A percentile compares a stretch with the other conserved stretches of the same genome.
Conservation (phyloP, 2,888 invertebrate species). For the Gymnocheta viridis region DNA sequence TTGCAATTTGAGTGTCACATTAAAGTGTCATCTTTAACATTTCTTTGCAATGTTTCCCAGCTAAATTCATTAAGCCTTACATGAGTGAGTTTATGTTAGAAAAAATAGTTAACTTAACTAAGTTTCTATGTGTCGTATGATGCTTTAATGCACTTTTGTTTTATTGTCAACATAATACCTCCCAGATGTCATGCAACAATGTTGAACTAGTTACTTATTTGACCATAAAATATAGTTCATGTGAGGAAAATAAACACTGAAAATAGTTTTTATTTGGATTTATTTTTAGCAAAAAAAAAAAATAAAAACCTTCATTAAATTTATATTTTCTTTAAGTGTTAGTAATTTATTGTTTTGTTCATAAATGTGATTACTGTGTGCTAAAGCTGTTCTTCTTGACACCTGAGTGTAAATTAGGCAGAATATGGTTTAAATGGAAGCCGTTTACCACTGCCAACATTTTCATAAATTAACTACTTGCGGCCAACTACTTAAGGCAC, state of each 20-base stretch:
- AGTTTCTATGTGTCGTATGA: not conserved
- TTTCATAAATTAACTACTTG: not conserved
- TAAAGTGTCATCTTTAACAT: slow-evolving; percentile 54
- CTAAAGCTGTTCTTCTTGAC: slow-evolving; percentile 10
- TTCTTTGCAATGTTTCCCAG: slow-evolving; percentile 44
- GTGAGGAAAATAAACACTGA: slow-evolving; percentile 7
- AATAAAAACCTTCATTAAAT: not conserved
- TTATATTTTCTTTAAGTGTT: not conserved
- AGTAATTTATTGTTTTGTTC: not conserved
- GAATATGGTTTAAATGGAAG: not conserved
- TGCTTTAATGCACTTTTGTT: not conserved
- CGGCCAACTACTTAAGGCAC: too few species aligned
- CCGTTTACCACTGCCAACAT: not conserved
- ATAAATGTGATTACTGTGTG: not conserved
- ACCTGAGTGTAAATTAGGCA: slow-evolving; percentile 21
- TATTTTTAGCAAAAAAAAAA: slow-evolving; percentile 10
- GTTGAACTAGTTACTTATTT: slow-evolving; percentile 69
- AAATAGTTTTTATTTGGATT: not conserved
- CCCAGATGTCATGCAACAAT: slow-evolving; percentile 59
- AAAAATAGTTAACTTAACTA: not conserved
- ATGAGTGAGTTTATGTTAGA: slow-evolving; percentile 11
- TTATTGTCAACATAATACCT: slow-evolving; percentile 46
- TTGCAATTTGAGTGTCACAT: slow-evolving; percentile 52
- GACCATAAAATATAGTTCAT: slow-evolving; percentile 69
- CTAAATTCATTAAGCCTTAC: slow-evolving; percentile 13